These are phyloP conservation scores for Ctenosaura bakeri DNA, from an alignment of 2,797 vertebrate genomes.

Conservation along the genomic window DNA sequence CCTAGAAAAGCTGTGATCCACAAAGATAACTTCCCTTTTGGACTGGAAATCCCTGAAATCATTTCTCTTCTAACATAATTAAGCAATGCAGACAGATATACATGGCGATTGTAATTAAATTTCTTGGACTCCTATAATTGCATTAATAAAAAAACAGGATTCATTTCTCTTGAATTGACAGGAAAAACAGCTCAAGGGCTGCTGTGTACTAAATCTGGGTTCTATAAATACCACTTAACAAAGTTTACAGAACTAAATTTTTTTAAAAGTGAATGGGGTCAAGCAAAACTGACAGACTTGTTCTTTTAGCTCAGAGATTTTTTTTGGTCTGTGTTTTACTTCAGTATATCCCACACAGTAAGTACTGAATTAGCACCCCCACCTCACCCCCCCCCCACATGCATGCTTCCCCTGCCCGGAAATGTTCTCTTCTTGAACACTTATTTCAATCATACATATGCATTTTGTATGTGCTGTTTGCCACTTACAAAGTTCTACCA, in stretches of 20 bases:
- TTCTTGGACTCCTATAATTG: conserved; percentile 50
- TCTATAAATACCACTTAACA: conserved; percentile 48
- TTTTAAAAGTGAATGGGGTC: background rate
- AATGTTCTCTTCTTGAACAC: too few species aligned
- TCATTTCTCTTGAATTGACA: conserved; percentile 25
- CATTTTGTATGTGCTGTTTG: too few species aligned
- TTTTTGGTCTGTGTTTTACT: too few species aligned
- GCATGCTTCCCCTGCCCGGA: too few species aligned
- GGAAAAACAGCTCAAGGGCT: conserved; percentile 43
- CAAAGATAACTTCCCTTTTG: background rate
- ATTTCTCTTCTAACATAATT: conserved; percentile 58
- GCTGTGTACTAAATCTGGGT: conserved; percentile 36
- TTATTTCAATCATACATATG: too few species aligned
- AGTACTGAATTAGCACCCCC: too few species aligned
- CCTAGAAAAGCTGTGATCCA: conserved; percentile 33
- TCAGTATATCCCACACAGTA: too few species aligned
- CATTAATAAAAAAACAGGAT: conserved; percentile 50
- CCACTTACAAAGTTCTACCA: too few species aligned
- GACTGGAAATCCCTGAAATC: conserved; percentile 24
- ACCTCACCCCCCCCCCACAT: too few species aligned
- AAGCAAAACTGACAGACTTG: too few species aligned
- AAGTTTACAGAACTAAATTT: background rate
- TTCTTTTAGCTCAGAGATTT: too few species aligned
- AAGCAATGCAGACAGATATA: conserved; percentile 53
- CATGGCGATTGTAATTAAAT: conserved; percentile 51